These are phyloP conservation scores for Tachysurus fulvidraco DNA, from an alignment of 2,113 vertebrate genomes.

Conservation along the genomic window DNA sequence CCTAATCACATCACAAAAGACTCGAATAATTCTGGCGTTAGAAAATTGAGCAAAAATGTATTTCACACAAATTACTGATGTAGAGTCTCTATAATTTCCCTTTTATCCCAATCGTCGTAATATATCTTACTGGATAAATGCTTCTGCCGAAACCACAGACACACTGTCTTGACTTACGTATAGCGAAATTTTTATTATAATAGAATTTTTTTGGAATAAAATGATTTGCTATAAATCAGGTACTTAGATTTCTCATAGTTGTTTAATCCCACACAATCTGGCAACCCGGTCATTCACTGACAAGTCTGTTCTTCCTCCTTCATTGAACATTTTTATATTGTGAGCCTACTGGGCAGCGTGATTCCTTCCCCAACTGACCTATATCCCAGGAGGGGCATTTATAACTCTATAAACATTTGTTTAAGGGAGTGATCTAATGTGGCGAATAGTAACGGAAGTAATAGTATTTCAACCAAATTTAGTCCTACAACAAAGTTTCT, in stretches of 20 bases:
- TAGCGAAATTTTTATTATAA: background rate
- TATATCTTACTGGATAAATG: background rate
- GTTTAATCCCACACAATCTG: background rate
- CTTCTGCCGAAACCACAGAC: background rate
- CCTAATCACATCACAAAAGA: background rate
- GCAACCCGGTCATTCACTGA: background rate
- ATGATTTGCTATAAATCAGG: background rate
- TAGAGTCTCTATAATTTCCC: background rate
- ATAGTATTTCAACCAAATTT: background rate
- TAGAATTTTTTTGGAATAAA: background rate
- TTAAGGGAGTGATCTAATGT: too few relatives aligned
- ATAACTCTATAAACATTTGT: background rate
- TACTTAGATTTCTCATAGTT: background rate
- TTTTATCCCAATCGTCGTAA: background rate
- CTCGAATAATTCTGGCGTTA: background rate
- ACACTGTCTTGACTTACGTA: background rate
- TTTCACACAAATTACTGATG: background rate
- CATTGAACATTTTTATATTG: background rate
- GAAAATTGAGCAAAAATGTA: background rate
- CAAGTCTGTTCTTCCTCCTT: background rate
- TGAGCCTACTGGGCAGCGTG: background rate
- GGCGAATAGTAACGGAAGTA: background rate
- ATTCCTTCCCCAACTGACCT: background rate
- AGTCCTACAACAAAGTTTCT: background rate
- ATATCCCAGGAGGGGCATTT: background rate